A percentile compares a stretch with the other conserved stretches of the same genome.
Conservation (phyloP, 2,888 invertebrate genomes). For the Choristoneura rosaceana region DNA sequence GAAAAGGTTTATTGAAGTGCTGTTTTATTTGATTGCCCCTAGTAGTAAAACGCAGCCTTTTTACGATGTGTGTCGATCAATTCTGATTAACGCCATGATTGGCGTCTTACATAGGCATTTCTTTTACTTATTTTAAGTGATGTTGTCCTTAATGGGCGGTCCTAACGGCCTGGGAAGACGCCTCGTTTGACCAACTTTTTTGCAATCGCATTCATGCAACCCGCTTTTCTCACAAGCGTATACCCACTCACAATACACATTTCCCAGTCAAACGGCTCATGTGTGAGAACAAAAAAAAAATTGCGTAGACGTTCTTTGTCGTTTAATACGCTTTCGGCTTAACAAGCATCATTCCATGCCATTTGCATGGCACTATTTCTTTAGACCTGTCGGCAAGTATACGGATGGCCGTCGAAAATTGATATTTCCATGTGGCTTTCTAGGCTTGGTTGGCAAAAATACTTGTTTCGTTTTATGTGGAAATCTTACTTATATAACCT, state of each 20-base stretch:
- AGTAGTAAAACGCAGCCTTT: too few relatives aligned
- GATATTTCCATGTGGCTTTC: neutral
- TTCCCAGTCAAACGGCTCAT: conserved; percentile 36
- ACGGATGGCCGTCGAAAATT: conserved; percentile 17
- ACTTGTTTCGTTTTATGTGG: conserved; percentile 6
- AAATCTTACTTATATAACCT: conserved; percentile 18
- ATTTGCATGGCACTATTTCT: conserved; percentile 18
- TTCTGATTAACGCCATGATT: neutral
- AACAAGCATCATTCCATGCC: conserved; percentile 24
- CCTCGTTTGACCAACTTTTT: conserved; percentile 40
- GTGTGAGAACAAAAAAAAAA: conserved; percentile 35
- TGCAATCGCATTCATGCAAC: conserved; percentile 40
- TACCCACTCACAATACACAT: conserved; percentile 35
- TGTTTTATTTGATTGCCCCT: too few relatives aligned
- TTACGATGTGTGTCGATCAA: neutral
- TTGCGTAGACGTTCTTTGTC: conserved; percentile 31
- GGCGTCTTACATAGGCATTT: neutral
- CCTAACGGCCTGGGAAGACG: conserved; percentile 26
- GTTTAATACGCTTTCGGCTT: conserved; percentile 18
- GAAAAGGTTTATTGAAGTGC: too few relatives aligned
- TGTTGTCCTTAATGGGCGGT: conserved; percentile 1
- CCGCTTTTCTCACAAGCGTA: conserved; percentile 38
- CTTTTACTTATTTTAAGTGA: neutral
- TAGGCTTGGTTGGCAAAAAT: conserved; percentile 17
- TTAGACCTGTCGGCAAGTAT: conserved; percentile 13